Evolutionary conservation across 1,140 invertebrate species (phyloP).

Genomic region (Caenorhabditis tropicalis): DNA sequence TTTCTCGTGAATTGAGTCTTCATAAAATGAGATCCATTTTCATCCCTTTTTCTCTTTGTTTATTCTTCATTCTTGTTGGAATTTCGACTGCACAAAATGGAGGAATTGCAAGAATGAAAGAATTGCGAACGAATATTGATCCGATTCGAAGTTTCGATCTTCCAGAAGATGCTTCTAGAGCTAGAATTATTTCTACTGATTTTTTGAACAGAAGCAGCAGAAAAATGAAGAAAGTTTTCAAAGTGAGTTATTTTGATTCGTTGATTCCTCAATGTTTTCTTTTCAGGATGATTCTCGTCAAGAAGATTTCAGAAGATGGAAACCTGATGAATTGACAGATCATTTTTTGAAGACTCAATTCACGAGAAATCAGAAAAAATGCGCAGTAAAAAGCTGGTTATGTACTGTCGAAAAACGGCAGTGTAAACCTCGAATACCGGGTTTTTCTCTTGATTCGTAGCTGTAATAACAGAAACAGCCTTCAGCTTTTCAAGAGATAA

Average conservation of each 20-base stretch:
- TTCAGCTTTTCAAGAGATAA: too few relatives aligned
- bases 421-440: too few relatives aligned
- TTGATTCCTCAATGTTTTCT: neutral
- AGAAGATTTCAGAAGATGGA: constrained; percentile 36
- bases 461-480: too few relatives aligned
- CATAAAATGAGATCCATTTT: neutral
- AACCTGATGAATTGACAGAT: constrained; percentile 19
- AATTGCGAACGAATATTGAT: constrained; percentile 10
- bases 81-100: neutral
- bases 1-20: neutral
- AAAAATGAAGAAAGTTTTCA: constrained; percentile 17
- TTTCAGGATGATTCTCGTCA: constrained; percentile 26
- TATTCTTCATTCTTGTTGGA: neutral
- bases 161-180: constrained; percentile 2
- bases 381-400: too few relatives aligned
- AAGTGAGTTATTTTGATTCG: neutral
- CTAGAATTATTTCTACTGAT: neutral
- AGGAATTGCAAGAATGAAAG: constrained; percentile 33
- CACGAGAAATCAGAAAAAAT: neutral
- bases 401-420: too few relatives aligned
- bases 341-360: neutral
- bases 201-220: constrained; percentile 24
- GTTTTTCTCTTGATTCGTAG: too few relatives aligned
- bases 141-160: constrained; percentile 22
- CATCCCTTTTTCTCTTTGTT: neutral